These are phyloP conservation scores for Helicoverpa armigera DNA, from an alignment of 1,140 invertebrate genomes.

Conservation along the genomic window DNA sequence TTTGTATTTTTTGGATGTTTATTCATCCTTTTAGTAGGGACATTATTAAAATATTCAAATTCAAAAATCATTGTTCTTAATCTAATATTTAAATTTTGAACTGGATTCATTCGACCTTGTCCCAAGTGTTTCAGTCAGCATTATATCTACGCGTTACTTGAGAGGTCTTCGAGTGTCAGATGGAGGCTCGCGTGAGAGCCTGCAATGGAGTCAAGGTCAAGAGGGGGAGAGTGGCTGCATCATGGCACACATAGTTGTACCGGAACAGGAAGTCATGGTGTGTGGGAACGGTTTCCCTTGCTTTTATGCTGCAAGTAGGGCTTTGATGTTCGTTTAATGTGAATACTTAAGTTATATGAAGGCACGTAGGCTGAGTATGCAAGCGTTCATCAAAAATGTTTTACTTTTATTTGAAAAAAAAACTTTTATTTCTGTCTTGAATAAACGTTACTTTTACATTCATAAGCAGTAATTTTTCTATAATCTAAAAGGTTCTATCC, in stretches of 20 bases:
- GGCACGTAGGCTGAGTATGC: no score
- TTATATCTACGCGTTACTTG: not conserved
- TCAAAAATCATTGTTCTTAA: no score
- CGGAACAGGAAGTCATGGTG: slow-evolving; percentile 16
- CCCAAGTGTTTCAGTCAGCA: not conserved
- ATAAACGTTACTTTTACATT: no score
- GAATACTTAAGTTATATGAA: no score
- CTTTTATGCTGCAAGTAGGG: not conserved
- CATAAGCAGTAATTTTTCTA: no score
- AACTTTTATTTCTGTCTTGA: no score
- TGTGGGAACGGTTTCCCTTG: not conserved
- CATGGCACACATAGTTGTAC: not conserved
- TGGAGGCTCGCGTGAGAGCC: not conserved
- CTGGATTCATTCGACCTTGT: not conserved
- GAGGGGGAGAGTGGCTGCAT: not conserved
- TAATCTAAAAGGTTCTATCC: no score
- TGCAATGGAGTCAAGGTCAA: slow-evolving; percentile 18
- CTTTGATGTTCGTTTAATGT: no score
- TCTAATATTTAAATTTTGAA: not conserved
- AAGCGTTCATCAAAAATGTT: not conserved
- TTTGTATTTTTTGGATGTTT: no score
- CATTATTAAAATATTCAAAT: no score
- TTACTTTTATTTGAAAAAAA: no score
- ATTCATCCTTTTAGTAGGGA: no score
- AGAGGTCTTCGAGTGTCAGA: not conserved